Base-by-base conservation (phyloP, 2,888 invertebrate genomes). In the Anticlea derivata region DNA sequence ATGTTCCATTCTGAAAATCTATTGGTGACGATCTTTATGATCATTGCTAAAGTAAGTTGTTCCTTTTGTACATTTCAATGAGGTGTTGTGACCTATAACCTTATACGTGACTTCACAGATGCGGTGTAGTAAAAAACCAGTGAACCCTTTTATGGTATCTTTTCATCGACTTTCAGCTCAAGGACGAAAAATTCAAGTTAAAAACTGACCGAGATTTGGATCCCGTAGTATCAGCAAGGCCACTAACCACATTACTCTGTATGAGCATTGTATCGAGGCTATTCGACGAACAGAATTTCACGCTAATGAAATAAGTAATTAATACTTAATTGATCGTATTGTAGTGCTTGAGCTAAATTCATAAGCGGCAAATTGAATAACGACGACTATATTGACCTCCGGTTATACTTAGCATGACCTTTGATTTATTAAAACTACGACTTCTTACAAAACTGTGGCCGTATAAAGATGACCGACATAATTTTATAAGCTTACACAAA, bases 241-340 rank as follows among this genome's bases (percentile, higher is more conserved):
- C 8, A 33, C 8, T 30, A 10, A 2, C n/a, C n/a, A 22, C 10
- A 34, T 2, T 34, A 17, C 22, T 20, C 20, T 20, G 6, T 22
- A 3, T 20, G 34, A 26, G 7, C 30, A 46, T 24, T n/a, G 31
- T 8, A 46, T 22, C 23, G 17, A 47, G 33, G 33, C 33, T 26
- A 22, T 29, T 22, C 31, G 23, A 60, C 60, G 34, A 33, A 59
- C 55, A 59, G 41, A 60, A 58, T 62, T 61, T 49, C 38, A 52
- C 53, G 55, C 60, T 71, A 65, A 70, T 73, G 71, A 64, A 53
- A 63, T 57, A 56, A 61, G 58, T 66, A 66, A 73, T 70, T 67
- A 67, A 60, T 43, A 55, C 29, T 56, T 59, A 61, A 61, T 65
- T 43, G 50, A 46, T 55, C 43, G 50, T 47, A 47, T 46, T 45